A percentile compares a stretch with the other conserved stretches of the same genome.
Conservation (phyloP, 2,113 vertebrate genomes). For the Alouatta palliata region DNA sequence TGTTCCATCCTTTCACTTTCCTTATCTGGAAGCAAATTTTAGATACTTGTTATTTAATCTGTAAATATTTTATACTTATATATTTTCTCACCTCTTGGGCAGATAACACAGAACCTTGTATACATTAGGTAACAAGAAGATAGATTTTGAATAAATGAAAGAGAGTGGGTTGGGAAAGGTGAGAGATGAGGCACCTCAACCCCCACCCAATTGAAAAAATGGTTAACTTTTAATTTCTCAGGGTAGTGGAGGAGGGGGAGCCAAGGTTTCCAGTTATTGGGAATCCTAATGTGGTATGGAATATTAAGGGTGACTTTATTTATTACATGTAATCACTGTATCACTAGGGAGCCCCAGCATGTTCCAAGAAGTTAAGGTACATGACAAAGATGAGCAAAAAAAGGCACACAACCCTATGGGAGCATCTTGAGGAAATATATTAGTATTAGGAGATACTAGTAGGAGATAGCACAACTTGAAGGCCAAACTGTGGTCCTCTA, state of each 20-base stretch:
- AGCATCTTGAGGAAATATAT: neutral
- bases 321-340: neutral
- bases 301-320: neutral
- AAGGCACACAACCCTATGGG: neutral
- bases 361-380: neutral
- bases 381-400: neutral
- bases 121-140: neutral
- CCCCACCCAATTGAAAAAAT: neutral
- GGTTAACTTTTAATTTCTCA: neutral
- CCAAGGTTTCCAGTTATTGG: neutral
- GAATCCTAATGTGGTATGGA: neutral
- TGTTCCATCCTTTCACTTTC: neutral
- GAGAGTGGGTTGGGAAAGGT: neutral
- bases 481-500: neutral
- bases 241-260: neutral
- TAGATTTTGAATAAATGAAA: neutral
- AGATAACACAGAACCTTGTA: neutral
- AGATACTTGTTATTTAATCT: neutral
- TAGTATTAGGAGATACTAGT: neutral
- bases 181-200: neutral
- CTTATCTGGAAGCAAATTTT: neutral
- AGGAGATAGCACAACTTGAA: neutral
- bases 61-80: conserved; percentile 4
- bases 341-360: neutral
- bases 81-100: neutral